A percentile compares a stretch with the other conserved stretches of the same genome.
phyloP scores from a whole-genome alignment of 2,888 invertebrate genomes.

The Acanthosepion esculentum region DNA sequence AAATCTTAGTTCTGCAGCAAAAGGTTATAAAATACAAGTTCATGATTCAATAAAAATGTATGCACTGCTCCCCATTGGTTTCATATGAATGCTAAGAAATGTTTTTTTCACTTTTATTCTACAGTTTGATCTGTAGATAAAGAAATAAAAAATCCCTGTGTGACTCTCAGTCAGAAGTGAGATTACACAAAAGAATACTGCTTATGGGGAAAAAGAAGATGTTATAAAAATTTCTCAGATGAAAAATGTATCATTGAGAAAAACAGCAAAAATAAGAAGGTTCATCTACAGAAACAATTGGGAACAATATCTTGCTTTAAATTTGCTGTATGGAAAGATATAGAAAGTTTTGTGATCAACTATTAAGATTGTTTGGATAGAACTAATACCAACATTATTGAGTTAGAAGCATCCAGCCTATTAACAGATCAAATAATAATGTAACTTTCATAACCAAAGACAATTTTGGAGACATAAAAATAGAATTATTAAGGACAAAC shows the following conservation, averaged over 20 bases:
- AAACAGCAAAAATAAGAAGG: background rate
- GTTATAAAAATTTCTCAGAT: background rate
- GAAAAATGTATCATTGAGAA: background rate
- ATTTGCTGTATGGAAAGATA: too few relatives aligned
- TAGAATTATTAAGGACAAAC: too few relatives aligned
- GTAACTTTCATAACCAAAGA: too few relatives aligned
- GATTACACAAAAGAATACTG: background rate
- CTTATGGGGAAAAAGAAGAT: background rate
- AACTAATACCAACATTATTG: too few relatives aligned
- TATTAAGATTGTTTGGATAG: too few relatives aligned
- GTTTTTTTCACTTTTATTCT: background rate
- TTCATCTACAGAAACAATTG: too few relatives aligned
- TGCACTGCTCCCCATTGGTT: background rate
- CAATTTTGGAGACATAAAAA: too few relatives aligned
- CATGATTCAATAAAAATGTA: background rate
- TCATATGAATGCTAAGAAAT: background rate
- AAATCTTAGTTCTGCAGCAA: background rate
- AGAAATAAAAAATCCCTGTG: too few relatives aligned
- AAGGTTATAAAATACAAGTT: background rate
- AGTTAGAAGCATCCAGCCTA: too few relatives aligned
- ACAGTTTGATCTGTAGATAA: background rate
- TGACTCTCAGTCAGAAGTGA: background rate
- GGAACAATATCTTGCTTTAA: too few relatives aligned
- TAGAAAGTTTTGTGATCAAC: too few relatives aligned
- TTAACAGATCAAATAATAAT: too few relatives aligned